Percentiles rank a stretch among this genome's conserved stretches.
phyloP scores from a whole-genome alignment of 2,888 invertebrate species.

The Watsonalla cultraria region DNA sequence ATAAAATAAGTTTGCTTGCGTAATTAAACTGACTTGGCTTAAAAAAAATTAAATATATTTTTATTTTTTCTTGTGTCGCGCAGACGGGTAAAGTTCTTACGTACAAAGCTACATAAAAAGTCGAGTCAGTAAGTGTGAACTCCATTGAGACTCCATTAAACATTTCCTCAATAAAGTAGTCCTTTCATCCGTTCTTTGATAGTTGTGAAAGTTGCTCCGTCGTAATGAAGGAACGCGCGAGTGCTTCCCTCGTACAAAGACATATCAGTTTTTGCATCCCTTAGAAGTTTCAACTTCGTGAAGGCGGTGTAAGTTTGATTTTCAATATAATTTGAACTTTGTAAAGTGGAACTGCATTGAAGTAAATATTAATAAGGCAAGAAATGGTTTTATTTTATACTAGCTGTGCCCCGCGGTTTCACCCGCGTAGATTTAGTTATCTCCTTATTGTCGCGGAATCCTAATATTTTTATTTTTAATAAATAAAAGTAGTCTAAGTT shows the following conservation, averaged over 20 bases:
- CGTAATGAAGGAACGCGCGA: neutral
- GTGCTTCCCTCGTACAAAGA: neutral
- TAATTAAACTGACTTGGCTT: too few relatives aligned
- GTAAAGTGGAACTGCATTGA: too few relatives aligned
- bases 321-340: too few relatives aligned
- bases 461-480: too few relatives aligned
- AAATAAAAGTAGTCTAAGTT: too few relatives aligned
- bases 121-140: conserved; percentile 23
- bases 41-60: too few relatives aligned
- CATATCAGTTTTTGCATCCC: neutral
- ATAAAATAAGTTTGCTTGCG: too few relatives aligned
- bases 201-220: conserved; percentile 1
- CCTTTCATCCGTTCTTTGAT: conserved; percentile 8
- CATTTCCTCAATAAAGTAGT: conserved; percentile 20
- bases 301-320: neutral
- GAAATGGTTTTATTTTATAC: too few relatives aligned
- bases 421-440: too few relatives aligned
- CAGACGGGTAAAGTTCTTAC: conserved; percentile 12
- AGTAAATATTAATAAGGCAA: too few relatives aligned
- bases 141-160: conserved; percentile 28
- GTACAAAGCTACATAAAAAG: conserved; percentile 16
- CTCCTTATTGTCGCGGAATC: too few relatives aligned
- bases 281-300: neutral
- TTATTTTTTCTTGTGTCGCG: conserved; percentile 13
- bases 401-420: too few relatives aligned